A percentile compares a stretch with the other conserved stretches of the same genome.
Conservation (phyloP, 2,113 vertebrate genomes). For the Perca flavescens region DNA sequence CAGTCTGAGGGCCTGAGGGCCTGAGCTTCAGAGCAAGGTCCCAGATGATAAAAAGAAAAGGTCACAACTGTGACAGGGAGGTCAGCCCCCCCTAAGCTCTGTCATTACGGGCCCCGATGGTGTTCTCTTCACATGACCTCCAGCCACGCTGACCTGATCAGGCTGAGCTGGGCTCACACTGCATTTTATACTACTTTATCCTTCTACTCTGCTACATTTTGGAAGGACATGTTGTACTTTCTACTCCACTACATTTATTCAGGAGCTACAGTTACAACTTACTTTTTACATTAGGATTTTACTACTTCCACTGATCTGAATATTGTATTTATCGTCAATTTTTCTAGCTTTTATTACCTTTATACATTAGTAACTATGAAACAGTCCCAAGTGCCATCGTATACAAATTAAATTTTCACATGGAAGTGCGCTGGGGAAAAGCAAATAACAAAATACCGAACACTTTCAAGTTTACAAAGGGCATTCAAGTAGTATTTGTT, state of each 20-base stretch:
- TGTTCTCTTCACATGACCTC: conserved; percentile 52
- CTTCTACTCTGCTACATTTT: not conserved
- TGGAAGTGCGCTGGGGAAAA: not conserved
- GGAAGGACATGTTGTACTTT: not conserved
- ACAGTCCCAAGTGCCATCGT: not conserved
- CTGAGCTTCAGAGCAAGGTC: conserved; percentile 32
- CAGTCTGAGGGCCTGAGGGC: conserved; percentile 25
- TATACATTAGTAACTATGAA: not conserved
- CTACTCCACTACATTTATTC: too few relatives aligned
- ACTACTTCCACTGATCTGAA: not conserved
- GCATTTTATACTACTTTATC: not conserved
- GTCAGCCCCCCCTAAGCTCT: conserved; percentile 58
- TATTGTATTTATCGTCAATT: not conserved
- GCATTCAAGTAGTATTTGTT: not conserved
- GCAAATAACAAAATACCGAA: not conserved
- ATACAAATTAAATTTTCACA: not conserved
- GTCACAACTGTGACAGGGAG: conserved; percentile 58
- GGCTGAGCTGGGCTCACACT: conserved; percentile 12
- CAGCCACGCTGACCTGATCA: conserved; percentile 41
- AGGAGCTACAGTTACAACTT: not conserved
- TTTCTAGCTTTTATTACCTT: not conserved
- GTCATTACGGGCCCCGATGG: conserved; percentile 55
- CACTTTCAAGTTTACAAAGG: conserved; percentile 6
- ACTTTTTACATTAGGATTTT: not conserved
- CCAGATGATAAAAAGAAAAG: conserved; percentile 53